Conservation (phyloP, 2,797 vertebrate genomes). For the Oreochromis grahami region DNA sequence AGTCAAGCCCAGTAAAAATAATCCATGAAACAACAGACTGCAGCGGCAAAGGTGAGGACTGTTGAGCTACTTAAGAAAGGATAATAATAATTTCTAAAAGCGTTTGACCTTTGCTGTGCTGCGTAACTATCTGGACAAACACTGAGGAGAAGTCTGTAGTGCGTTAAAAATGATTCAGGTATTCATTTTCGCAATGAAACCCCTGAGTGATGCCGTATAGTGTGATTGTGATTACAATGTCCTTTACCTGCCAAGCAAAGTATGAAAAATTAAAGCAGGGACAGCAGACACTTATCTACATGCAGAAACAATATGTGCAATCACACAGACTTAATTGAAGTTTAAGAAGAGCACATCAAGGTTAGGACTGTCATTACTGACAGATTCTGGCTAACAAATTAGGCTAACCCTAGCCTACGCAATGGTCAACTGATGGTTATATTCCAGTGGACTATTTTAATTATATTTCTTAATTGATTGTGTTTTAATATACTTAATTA, state of each 20-base stretch:
- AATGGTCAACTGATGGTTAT: constrained; percentile 40
- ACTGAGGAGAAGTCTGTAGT: neutral
- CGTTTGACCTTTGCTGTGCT: neutral
- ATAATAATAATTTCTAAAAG: constrained; percentile 13
- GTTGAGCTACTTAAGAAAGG: neutral
- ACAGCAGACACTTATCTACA: constrained; percentile 48
- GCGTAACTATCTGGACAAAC: neutral
- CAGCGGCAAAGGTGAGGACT: neutral
- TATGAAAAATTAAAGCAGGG: constrained; percentile 20
- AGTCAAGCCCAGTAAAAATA: constrained; percentile 13
- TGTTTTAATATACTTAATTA: constrained; percentile 60
- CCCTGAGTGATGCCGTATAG: neutral
- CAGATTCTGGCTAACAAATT: constrained; percentile 52
- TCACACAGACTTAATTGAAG: constrained; percentile 70
- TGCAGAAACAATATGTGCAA: constrained; percentile 60
- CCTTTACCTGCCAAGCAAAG: constrained; percentile 8
- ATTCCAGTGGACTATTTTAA: constrained; percentile 47
- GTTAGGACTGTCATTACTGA: constrained; percentile 66
- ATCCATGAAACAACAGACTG: neutral
- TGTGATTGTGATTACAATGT: constrained; percentile 26
- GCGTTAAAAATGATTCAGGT: neutral
- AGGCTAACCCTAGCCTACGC: constrained; percentile 50
- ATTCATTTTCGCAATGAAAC: constrained; percentile 3
- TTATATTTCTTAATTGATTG: constrained; percentile 52
- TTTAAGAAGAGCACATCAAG: constrained; percentile 63